Percentiles rank a stretch among this genome's conserved stretches.
These are phyloP conservation scores for Pseudoatta argentina DNA, from an alignment of 1,140 invertebrate genomes.

Conservation along the genomic window DNA sequence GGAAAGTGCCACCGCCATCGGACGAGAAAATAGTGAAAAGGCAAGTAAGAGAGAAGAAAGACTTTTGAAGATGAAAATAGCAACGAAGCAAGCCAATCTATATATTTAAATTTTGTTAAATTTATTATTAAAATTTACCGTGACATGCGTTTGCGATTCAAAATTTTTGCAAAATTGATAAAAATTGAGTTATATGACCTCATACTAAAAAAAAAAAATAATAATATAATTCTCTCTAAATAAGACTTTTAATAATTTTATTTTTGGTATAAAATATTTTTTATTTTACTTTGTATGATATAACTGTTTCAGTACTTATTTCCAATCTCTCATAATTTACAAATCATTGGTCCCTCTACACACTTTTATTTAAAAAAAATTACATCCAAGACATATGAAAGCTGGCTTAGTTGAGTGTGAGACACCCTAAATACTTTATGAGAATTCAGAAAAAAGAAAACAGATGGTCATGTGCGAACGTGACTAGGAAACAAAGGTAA, in stretches of 20 bases:
- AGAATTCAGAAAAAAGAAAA: conserved; percentile 67
- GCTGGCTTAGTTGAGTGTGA: conserved; percentile 19
- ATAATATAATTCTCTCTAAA: too few species aligned
- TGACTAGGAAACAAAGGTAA: conserved; percentile 74
- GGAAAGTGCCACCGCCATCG: conserved; percentile 32
- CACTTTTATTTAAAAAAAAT: conserved; percentile 14
- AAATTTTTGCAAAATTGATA: not conserved
- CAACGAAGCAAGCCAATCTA: conserved; percentile 25
- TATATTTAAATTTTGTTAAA: conserved; percentile 51
- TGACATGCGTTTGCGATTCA: not conserved
- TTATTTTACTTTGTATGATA: not conserved
- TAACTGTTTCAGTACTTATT: not conserved
- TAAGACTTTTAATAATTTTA: not conserved
- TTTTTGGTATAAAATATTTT: not conserved
- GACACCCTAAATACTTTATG: conserved; percentile 59
- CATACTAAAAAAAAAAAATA: not conserved
- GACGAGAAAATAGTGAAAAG: conserved; percentile 16
- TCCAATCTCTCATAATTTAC: not conserved
- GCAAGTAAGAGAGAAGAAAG: conserved; percentile 24
- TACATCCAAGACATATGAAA: conserved; percentile 16
- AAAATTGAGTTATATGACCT: not conserved
- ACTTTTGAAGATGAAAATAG: conserved; percentile 22
- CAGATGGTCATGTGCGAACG: conserved; percentile 67
- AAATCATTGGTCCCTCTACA: not conserved
- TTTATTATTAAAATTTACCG: conserved; percentile 41